Evolutionary conservation across 2,888 invertebrate species (phyloP), one percentile per base, ranked within the genome.

Genomic region (Syritta pipiens): DNA sequence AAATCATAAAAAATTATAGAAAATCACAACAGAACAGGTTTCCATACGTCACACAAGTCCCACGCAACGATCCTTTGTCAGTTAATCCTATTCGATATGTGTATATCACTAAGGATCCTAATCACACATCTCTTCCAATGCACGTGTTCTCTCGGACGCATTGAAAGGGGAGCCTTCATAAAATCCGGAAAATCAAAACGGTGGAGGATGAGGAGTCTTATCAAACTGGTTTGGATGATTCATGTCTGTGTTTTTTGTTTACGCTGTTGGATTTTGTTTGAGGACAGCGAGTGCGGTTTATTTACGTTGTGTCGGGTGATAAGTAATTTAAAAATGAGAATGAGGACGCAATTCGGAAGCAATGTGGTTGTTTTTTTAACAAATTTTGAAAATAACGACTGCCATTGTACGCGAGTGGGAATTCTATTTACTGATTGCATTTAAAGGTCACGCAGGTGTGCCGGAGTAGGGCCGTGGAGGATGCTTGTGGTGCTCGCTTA

Each of bases 321-420:
- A 53, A 53, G 37, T 37, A 35, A 17, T 20, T 14, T 22, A 7
- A 53, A 22, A 24, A 37, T 37, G 24, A 37, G 37, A 46, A 37
- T 30, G 26, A 35, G 32, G 37, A 67, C 55, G 67, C 53, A 67
- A 67, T 67, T 67, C 67, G 67, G 67, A 67, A 67, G 67, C 67
- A 67, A 14, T 48, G n/a, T 3, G 26, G 26, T 46, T 55, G 55
- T 42, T 22, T n/a, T 7, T 12, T 32, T 24, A 42, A 42, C 28
- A 57, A 57, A 57, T 42, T 10, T 3, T 22, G 22, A n/a, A 17
- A 17, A 48, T 14, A 48, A 48, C 19, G 48, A 28, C 19, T 42
- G 24, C 19, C 17, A 19, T 10, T 57, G 57, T 42, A 42, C 44
- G 10, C n/a, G 20, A 10, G 20, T 9, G 17, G 14, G n/a, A 30